These are phyloP conservation scores for Chrysolina americana DNA, from an alignment of 2,888 invertebrate species.

Conservation along the genomic window DNA sequence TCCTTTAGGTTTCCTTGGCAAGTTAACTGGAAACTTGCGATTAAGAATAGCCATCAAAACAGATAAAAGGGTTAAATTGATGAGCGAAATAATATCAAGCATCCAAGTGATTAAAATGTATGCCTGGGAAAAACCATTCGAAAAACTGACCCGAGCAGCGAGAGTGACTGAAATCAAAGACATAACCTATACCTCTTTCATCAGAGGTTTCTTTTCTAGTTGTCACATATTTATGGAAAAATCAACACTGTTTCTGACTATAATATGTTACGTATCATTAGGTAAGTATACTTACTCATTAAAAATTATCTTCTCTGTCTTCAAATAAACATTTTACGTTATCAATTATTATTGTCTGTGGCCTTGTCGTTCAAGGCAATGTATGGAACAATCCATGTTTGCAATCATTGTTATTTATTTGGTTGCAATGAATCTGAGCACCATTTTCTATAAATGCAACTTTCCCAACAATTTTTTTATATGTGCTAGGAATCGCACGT, in stretches of 20 bases:
- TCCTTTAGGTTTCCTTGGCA: constrained; percentile 55
- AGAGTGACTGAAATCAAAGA: constrained; percentile 77
- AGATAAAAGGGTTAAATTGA: constrained; percentile 78
- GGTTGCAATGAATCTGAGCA: too few species aligned
- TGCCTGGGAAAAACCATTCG: constrained; percentile 82
- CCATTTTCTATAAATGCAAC: too few species aligned
- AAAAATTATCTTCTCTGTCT: not conserved
- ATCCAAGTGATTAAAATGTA: constrained; percentile 86
- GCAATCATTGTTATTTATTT: too few species aligned
- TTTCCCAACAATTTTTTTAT: too few species aligned
- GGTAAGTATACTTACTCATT: constrained; percentile 66
- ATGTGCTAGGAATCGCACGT: too few species aligned
- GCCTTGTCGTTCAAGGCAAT: too few species aligned
- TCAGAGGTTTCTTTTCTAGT: constrained; percentile 78
- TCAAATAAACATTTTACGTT: not conserved
- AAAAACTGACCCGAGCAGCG: constrained; percentile 74
- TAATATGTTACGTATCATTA: constrained; percentile 81
- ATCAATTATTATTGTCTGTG: too few species aligned
- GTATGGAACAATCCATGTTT: too few species aligned
- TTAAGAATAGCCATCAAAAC: constrained; percentile 70
- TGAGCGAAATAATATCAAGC: constrained; percentile 82
- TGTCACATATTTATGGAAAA: constrained; percentile 86
- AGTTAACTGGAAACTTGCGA: constrained; percentile 67
- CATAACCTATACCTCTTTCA: constrained; percentile 74
- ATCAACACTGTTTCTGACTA: constrained; percentile 84